Conservation (phyloP, 2,797 vertebrate genomes). For the Acomys russatus region DNA sequence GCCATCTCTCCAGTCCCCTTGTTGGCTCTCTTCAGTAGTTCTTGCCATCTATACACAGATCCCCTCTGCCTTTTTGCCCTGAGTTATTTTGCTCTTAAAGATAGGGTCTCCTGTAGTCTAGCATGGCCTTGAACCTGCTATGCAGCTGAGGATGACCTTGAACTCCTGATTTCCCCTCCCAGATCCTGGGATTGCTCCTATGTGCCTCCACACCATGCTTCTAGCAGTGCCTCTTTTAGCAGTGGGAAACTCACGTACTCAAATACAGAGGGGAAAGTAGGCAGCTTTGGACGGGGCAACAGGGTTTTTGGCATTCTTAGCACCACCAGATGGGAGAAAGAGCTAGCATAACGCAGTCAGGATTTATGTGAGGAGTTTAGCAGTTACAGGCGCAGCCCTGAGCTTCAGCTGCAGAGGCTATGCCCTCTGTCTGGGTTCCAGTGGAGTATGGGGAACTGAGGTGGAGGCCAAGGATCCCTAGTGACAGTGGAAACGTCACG, state of each 20-base stretch:
- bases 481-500: neutral
- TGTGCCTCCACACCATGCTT: neutral
- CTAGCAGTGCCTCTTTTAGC: neutral
- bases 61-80: neutral
- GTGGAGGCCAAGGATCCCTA: neutral
- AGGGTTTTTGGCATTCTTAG: neutral
- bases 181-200: neutral
- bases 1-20: too few species aligned
- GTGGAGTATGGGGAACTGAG: neutral
- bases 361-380: neutral
- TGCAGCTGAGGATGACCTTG: neutral
- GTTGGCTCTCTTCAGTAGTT: neutral
- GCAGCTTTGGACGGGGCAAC: neutral
- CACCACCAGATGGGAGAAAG: too few species aligned
- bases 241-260: neutral
- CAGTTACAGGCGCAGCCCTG: neutral
- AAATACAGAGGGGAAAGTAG: neutral
- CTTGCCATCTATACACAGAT: accelerated
- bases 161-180: neutral
- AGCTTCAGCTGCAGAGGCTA: neutral
- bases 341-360: neutral
- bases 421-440: accelerated
- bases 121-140: neutral
- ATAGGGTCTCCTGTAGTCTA: neutral
- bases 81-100: neutral